These are phyloP conservation scores for Hippoglossus hippoglossus DNA, from an alignment of 2,797 vertebrate genomes.

Conservation along the genomic window DNA sequence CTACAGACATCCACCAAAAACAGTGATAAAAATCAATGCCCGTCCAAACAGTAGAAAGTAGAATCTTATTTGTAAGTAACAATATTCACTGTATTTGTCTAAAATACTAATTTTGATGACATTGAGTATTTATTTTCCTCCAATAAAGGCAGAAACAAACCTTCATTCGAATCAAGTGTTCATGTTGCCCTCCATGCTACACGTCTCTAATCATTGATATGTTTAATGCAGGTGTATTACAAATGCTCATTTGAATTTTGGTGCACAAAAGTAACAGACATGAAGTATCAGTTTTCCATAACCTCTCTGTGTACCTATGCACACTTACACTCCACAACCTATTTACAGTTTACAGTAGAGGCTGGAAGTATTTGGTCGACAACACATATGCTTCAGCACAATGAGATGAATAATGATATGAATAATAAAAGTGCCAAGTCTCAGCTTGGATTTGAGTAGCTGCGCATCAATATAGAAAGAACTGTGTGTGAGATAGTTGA, in stretches of 20 bases:
- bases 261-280: slow-evolving; percentile 15
- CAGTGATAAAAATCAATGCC: neutral
- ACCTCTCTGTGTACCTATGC: slow-evolving; percentile 20
- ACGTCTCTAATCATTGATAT: neutral
- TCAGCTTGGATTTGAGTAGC: no score
- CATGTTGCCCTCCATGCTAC: neutral
- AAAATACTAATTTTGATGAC: slow-evolving; percentile 4
- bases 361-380: no score
- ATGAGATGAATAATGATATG: no score
- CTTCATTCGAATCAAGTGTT: neutral
- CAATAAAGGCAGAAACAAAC: slow-evolving; percentile 30
- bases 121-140: slow-evolving; percentile 36
- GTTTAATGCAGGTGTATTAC: neutral
- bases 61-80: no score
- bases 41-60: neutral
- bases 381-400: no score
- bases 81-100: neutral
- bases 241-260: neutral
- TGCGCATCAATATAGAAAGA: no score
- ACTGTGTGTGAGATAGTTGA: no score
- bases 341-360: slow-evolving; percentile 38
- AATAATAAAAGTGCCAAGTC: no score
- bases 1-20: neutral
- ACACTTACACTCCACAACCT: slow-evolving; percentile 6
- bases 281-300: slow-evolving; percentile 24